phyloP scores from a whole-genome alignment of 2,113 vertebrate species.

The Pseudorasbora parva region DNA sequence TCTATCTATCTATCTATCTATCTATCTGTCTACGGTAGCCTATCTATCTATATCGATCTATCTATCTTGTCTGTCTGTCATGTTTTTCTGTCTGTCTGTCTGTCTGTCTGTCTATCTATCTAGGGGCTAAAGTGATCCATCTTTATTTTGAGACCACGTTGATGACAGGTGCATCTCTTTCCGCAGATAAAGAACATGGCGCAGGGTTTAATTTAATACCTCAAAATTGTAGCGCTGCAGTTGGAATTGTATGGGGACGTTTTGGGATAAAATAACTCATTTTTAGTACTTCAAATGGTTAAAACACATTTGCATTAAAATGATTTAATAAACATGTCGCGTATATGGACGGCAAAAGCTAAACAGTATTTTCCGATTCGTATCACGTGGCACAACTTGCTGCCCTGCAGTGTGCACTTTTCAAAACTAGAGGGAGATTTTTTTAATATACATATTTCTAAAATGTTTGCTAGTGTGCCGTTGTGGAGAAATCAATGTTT shows the following conservation, averaged over 20 bases:
- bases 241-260: not conserved
- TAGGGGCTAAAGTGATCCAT: not conserved
- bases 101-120: not conserved
- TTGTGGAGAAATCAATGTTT: not conserved
- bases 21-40: not conserved
- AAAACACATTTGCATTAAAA: not conserved
- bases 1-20: not conserved
- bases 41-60: not conserved
- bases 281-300: not conserved
- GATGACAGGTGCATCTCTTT: too few relatives aligned
- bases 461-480: not conserved
- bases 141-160: not conserved
- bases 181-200: too few relatives aligned
- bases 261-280: not conserved
- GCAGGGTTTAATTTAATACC: not conserved
- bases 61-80: not conserved
- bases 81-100: not conserved
- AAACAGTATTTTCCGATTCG: not conserved
- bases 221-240: not conserved
- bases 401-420: not conserved
- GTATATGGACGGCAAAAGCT: not conserved
- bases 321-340: not conserved
- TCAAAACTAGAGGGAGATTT: slow-evolving; percentile 42
- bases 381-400: not conserved
- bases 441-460: not conserved